Conservation (phyloP, 2,888 invertebrate genomes). For the Capitulum mitella region DNA sequence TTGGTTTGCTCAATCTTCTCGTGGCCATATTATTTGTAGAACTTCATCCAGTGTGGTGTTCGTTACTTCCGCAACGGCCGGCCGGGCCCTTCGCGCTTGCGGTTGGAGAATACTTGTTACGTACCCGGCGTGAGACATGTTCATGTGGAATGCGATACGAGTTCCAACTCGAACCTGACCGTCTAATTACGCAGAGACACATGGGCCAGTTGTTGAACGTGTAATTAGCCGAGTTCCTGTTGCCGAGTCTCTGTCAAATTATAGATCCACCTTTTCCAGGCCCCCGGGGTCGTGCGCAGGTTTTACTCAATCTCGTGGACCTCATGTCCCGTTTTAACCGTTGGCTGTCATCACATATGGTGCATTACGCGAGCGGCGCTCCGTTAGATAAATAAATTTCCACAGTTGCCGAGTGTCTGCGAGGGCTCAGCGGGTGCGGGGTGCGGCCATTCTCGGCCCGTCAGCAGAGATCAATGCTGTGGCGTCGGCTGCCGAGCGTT, state of each 20-base stretch:
- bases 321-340: conserved; percentile 16
- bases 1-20: background rate
- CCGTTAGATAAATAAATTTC: conserved; percentile 20
- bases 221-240: background rate
- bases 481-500: background rate
- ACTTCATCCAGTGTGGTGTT: background rate
- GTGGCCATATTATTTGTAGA: background rate
- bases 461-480: background rate
- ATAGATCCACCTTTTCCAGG: conserved; percentile 1
- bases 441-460: background rate
- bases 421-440: background rate
- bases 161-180: background rate
- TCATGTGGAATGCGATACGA: background rate
- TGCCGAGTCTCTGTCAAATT: background rate
- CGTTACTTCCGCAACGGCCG: no score
- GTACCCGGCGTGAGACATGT: background rate
- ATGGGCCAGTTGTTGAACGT: background rate
- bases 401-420: background rate
- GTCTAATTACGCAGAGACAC: background rate
- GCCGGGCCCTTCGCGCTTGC: background rate
- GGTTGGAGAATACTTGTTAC: background rate
- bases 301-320: background rate
- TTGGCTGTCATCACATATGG: conserved; percentile 24
- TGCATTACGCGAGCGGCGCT: conserved; percentile 9
- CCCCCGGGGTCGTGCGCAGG: background rate